Conservation (phyloP, 2,888 invertebrate species). For the Hoplodrina blanda region DNA sequence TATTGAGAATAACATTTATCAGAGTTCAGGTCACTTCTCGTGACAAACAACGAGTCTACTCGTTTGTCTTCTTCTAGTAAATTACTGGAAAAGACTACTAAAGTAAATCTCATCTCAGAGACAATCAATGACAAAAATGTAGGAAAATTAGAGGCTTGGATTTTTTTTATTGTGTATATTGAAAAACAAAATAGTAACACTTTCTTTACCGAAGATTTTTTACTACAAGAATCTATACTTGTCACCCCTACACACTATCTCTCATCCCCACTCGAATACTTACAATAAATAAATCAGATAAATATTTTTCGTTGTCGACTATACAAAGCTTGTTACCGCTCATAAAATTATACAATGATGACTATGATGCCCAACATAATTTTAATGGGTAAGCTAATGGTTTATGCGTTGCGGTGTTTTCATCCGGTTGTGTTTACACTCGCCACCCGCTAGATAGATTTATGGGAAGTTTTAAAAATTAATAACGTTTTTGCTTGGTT, state of each 20-base stretch:
- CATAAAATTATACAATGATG: conserved; percentile 70
- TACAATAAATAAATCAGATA: conserved; percentile 82
- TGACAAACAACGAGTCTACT: too few relatives aligned
- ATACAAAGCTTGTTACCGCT: conserved; percentile 70
- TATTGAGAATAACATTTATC: too few relatives aligned
- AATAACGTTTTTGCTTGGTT: conserved; percentile 31
- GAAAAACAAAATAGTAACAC: too few relatives aligned
- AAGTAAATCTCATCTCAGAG: too few relatives aligned
- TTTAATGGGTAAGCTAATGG: conserved; percentile 64
- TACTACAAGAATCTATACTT: too few relatives aligned
- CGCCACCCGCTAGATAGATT: conserved; percentile 44
- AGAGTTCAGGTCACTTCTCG: too few relatives aligned
- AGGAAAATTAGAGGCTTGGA: too few relatives aligned
- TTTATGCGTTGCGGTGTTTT: conserved; percentile 65
- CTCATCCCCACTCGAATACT: conserved; percentile 64
- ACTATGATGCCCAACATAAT: conserved; percentile 62
- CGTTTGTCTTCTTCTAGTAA: too few relatives aligned
- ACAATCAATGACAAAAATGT: too few relatives aligned
- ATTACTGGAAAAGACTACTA: too few relatives aligned
- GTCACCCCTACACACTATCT: conserved; percentile 53
- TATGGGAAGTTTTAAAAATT: conserved; percentile 53
- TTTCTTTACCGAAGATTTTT: neutral
- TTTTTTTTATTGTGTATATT: too few relatives aligned
- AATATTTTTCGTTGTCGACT: conserved; percentile 76
- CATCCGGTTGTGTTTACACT: conserved; percentile 47